Percentiles rank a stretch among this genome's conserved stretches.
These are phyloP conservation scores for Xerus rutilus DNA, from an alignment of 2,797 vertebrate genomes.

Conservation along the genomic window DNA sequence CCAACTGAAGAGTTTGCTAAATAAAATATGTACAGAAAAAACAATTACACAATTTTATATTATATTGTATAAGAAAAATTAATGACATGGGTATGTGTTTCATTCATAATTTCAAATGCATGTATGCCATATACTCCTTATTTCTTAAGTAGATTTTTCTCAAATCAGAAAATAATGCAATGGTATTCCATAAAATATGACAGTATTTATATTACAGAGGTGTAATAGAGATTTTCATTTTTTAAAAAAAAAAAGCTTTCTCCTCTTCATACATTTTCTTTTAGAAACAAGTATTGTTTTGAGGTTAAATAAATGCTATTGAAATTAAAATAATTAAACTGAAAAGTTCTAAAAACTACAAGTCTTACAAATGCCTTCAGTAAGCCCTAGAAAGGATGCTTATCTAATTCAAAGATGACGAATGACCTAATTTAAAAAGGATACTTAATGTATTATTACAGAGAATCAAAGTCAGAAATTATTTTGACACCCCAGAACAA, in stretches of 20 bases:
- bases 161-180: background rate
- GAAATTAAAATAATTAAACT: slow-evolving; percentile 9
- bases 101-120: background rate
- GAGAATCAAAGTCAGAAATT: slow-evolving; percentile 44
- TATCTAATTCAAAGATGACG: background rate
- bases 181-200: background rate
- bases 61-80: slow-evolving; percentile 16
- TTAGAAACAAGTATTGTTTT: background rate
- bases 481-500: slow-evolving; percentile 17
- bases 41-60: slow-evolving; percentile 10
- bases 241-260: background rate
- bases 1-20: background rate
- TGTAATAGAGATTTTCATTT: background rate
- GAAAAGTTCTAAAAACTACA: background rate
- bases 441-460: background rate
- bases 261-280: background rate
- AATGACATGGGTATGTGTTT: background rate
- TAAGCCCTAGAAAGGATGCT: background rate
- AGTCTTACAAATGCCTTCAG: background rate
- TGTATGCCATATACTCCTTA: background rate
- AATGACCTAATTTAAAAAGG: background rate
- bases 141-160: slow-evolving; percentile 26
- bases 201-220: background rate
- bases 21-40: slow-evolving; percentile 6
- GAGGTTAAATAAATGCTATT: background rate